These are phyloP conservation scores for Leistus spinibarbis DNA, from an alignment of 2,888 invertebrate species.

Conservation along the genomic window DNA sequence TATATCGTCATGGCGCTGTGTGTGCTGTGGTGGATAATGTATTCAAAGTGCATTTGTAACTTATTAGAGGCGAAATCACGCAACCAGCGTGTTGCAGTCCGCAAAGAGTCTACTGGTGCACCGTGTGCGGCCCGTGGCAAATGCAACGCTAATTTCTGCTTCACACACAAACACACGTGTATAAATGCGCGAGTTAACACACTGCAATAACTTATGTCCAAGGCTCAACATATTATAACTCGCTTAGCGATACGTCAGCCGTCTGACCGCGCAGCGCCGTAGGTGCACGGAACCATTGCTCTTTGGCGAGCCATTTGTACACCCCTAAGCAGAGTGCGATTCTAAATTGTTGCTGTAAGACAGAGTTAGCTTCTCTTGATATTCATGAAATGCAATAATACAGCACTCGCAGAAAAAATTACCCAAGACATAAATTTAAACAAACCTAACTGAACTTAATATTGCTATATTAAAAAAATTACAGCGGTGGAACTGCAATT, in stretches of 20 bases:
- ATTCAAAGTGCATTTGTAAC: slow-evolving; percentile 37
- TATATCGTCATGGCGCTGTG: background rate
- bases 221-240: slow-evolving; percentile 37
- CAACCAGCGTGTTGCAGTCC: slow-evolving; percentile 10
- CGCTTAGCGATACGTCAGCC: slow-evolving; percentile 30
- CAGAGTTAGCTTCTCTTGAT: no score
- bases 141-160: slow-evolving; percentile 33
- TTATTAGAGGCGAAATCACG: slow-evolving; percentile 34
- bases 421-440: no score
- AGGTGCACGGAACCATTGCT: slow-evolving; percentile 20
- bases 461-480: no score
- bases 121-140: slow-evolving; percentile 8
- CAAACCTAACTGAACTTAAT: no score
- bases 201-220: slow-evolving; percentile 24
- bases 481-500: no score
- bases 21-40: slow-evolving; percentile 11
- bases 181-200: slow-evolving; percentile 5
- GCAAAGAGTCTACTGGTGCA: background rate
- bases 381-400: no score
- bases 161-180: background rate
- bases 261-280: slow-evolving; percentile 24
- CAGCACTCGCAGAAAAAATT: no score
- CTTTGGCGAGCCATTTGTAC: background rate
- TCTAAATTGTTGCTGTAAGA: background rate
- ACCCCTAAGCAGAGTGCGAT: background rate